phyloP scores from a whole-genome alignment of 2,797 vertebrate species.

The Notamacropus eugenii region DNA sequence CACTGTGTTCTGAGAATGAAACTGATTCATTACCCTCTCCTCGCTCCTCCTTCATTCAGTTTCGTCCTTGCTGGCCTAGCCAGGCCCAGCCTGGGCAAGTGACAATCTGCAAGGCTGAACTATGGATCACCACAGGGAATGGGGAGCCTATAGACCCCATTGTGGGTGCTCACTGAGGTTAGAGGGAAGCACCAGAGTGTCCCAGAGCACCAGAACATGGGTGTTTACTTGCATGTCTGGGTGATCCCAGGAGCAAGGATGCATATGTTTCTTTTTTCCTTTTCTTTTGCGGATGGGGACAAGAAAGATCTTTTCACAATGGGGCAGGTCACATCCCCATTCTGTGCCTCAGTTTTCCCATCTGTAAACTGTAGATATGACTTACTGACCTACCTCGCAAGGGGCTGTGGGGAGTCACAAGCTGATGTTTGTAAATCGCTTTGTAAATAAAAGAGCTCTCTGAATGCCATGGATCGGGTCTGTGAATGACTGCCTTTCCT shows the following conservation, averaged over 20 bases:
- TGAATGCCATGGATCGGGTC: slow-evolving; percentile 67
- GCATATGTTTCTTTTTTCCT: slow-evolving; percentile 46
- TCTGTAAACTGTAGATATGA: slow-evolving; percentile 80
- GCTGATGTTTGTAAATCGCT: slow-evolving; percentile 78
- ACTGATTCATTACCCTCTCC: not conserved
- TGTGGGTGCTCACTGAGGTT: not conserved
- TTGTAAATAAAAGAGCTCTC: slow-evolving; percentile 81
- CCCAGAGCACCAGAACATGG: not conserved
- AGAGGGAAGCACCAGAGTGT: not conserved
- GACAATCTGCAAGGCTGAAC: slow-evolving; percentile 27
- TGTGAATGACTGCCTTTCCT: slow-evolving; percentile 49
- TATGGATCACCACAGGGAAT: not conserved
- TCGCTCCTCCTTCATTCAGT: slow-evolving; percentile 12
- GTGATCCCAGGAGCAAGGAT: slow-evolving; percentile 44
- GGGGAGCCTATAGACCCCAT: slow-evolving; percentile 32
- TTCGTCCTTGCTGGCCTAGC: slow-evolving; percentile 9
- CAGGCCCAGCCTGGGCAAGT: slow-evolving; percentile 26
- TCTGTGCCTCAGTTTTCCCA: slow-evolving; percentile 79
- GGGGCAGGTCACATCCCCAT: slow-evolving; percentile 76
- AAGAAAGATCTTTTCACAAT: slow-evolving; percentile 71
- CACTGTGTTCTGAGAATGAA: slow-evolving; percentile 49
- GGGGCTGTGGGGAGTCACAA: slow-evolving; percentile 80
- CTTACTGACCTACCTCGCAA: slow-evolving; percentile 81
- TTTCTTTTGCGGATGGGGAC: slow-evolving; percentile 64
- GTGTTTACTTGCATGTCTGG: not conserved